Conservation (phyloP, 30 jellyfish, hydroid and myxozoan genomes). For the Hydractinia symbiolongicarpus region DNA sequence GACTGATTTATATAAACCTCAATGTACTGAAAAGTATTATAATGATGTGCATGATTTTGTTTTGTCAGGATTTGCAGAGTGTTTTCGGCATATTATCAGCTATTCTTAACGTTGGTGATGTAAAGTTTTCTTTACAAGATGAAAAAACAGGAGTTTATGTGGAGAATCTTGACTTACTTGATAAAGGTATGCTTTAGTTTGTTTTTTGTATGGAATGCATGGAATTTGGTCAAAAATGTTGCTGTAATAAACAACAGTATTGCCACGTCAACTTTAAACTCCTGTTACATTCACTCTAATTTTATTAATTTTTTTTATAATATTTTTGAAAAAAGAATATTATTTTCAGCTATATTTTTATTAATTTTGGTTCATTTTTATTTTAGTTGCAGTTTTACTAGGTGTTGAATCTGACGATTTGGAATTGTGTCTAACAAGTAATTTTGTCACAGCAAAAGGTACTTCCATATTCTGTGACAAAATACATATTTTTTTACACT, state of each 20-base stretch:
- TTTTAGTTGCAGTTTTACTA: constrained; percentile 65
- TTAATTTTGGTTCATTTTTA: neutral
- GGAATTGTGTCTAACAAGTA: constrained; percentile 58
- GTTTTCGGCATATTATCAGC: constrained; percentile 68
- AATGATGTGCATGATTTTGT: neutral
- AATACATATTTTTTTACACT: neutral
- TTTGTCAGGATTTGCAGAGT: constrained; percentile 57
- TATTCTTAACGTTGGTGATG: constrained; percentile 73
- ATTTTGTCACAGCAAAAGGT: constrained; percentile 55
- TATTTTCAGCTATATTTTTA: too few species aligned
- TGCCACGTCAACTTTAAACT: too few species aligned
- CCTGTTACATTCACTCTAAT: neutral
- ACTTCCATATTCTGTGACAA: neutral
- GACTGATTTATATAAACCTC: too few species aligned
- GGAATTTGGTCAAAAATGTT: neutral
- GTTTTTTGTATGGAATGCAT: neutral
- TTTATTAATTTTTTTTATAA: neutral
- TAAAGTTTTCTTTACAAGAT: constrained; percentile 51
- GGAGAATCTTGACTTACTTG: constrained; percentile 46
- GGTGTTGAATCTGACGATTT: constrained; percentile 71
- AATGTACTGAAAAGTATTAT: too few species aligned
- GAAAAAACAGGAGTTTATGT: constrained; percentile 50
- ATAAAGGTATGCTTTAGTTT: constrained; percentile 55
- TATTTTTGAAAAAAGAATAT: too few species aligned
- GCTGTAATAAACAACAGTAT: neutral